Evolutionary conservation across 1,140 invertebrate genomes (phyloP).

Genomic region (Heliconius congener): DNA sequence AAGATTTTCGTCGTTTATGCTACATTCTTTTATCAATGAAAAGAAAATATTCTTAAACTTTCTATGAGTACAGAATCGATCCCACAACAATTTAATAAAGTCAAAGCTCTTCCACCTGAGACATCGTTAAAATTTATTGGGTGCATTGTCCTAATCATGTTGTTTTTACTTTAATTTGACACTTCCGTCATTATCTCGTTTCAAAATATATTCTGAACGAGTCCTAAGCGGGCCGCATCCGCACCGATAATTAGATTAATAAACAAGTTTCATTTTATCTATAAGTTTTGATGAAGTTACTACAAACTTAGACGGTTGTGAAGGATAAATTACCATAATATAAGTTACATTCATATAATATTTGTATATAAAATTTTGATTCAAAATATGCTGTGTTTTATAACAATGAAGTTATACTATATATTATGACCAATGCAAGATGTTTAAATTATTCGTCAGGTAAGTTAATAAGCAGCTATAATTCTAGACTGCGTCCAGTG

Average conservation of each 20-base stretch:
- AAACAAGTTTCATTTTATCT: conserved; percentile 8
- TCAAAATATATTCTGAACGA: not conserved
- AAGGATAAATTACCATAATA: conserved; percentile 6
- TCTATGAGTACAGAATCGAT: not conserved
- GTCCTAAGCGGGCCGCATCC: conserved; percentile 5
- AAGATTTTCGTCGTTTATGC: no score
- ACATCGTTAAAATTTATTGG: not conserved
- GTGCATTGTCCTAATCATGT: conserved; percentile 3
- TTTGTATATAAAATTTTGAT: not conserved
- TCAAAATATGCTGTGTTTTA: not conserved
- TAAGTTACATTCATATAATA: not conserved
- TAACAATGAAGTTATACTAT: conserved; percentile 32
- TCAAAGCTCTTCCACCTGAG: not conserved
- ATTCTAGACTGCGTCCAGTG: conserved; percentile 39
- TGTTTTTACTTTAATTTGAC: conserved; percentile 15
- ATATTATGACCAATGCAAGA: conserved; percentile 32
- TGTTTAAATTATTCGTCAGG: conserved; percentile 43
- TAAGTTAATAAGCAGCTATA: conserved; percentile 40
- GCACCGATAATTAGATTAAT: conserved; percentile 13
- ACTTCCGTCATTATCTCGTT: conserved; percentile 8
- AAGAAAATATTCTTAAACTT: no score
- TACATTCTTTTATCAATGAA: no score
- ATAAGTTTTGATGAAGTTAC: conserved; percentile 11
- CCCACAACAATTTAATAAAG: not conserved
- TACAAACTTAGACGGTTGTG: not conserved